Evolutionary conservation across 2,888 invertebrate species (phyloP).

Genomic region (Nymphalis urticae): DNA sequence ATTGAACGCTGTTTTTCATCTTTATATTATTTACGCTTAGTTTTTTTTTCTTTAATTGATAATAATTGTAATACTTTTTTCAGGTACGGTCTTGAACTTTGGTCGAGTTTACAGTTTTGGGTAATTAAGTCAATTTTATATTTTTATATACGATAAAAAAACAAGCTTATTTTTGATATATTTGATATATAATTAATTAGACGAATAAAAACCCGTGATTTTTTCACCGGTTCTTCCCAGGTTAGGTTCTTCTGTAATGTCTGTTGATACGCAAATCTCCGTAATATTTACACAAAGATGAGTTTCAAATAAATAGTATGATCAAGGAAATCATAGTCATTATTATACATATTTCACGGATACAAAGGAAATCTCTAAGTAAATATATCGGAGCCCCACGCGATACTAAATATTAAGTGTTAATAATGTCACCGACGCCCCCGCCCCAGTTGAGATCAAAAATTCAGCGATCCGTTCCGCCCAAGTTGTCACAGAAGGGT

Average conservation of each 20-base stretch:
- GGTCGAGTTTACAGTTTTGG: too few relatives aligned
- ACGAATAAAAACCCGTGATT: too few relatives aligned
- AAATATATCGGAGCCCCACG: constrained; percentile 51
- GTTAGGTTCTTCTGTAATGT: background rate
- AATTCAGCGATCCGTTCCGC: constrained; percentile 70
- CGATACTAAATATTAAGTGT: constrained; percentile 73
- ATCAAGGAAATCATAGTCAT: background rate
- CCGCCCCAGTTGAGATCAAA: constrained; percentile 59
- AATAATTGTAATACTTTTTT: background rate
- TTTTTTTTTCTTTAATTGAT: background rate
- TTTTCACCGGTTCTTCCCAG: too few relatives aligned
- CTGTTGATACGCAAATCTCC: background rate
- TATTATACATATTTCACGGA: constrained; percentile 1
- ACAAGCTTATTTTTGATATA: too few relatives aligned
- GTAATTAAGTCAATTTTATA: too few relatives aligned
- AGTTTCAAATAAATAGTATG: background rate
- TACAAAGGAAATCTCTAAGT: constrained; percentile 51
- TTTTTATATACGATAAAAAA: too few relatives aligned
- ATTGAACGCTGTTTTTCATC: background rate
- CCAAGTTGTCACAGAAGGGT: constrained; percentile 62
- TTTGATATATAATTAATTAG: too few relatives aligned
- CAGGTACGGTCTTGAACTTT: background rate
- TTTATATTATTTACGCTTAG: background rate
- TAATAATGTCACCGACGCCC: constrained; percentile 68
- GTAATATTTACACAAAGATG: too few relatives aligned